These are phyloP conservation scores for Thymelicus sylvestris DNA, from an alignment of 2,888 invertebrate genomes.

Conservation along the genomic window DNA sequence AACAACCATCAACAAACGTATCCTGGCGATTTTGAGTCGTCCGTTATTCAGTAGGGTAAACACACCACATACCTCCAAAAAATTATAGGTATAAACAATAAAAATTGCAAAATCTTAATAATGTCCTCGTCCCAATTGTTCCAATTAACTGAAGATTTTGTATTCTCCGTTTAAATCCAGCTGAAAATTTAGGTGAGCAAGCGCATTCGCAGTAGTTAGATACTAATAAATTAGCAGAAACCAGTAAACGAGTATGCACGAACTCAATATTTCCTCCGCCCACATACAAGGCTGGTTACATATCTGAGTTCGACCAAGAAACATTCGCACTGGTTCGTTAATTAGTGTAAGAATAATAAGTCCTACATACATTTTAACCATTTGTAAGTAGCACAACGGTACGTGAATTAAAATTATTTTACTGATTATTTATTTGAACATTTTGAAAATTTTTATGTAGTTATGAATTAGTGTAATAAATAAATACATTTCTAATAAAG, in stretches of 20 bases:
- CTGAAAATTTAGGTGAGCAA: slow-evolving; percentile 4
- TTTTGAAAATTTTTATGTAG: too few relatives aligned
- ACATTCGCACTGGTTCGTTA: slow-evolving; percentile 11
- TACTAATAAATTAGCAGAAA: slow-evolving; percentile 11
- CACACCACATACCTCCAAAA: too few relatives aligned
- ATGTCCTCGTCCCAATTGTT: background rate
- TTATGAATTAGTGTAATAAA: too few relatives aligned
- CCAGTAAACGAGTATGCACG: slow-evolving; percentile 11
- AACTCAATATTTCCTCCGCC: slow-evolving; percentile 14
- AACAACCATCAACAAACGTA: too few relatives aligned
- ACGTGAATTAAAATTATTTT: background rate
- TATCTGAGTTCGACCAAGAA: slow-evolving; percentile 9
- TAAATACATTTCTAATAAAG: too few relatives aligned
- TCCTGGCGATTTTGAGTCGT: too few relatives aligned
- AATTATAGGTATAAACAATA: too few relatives aligned
- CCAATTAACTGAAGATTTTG: background rate
- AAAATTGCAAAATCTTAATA: too few relatives aligned
- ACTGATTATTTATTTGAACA: too few relatives aligned
- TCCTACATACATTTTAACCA: slow-evolving; percentile 3
- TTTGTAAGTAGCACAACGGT: slow-evolving; percentile 8
- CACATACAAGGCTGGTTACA: slow-evolving; percentile 7
- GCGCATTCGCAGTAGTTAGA: background rate
- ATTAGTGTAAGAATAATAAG: slow-evolving; percentile 9
- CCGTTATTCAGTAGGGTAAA: too few relatives aligned
- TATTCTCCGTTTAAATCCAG: background rate